A percentile compares a stretch with the other conserved stretches of the same genome.
phyloP scores from a whole-genome alignment of 2,888 invertebrate genomes.

The Pyrgus malvae region DNA sequence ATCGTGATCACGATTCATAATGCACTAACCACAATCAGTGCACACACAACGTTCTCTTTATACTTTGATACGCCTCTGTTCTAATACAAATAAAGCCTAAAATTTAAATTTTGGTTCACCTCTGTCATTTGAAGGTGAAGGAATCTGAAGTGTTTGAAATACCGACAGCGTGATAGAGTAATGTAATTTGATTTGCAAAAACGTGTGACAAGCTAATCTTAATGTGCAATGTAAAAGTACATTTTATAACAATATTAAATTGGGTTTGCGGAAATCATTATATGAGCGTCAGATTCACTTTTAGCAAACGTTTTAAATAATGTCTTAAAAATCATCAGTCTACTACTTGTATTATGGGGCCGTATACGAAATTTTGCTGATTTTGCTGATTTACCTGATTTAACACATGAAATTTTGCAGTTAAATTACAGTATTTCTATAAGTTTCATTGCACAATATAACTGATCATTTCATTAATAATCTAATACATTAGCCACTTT shows the following conservation, averaged over 20 bases:
- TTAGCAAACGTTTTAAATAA: background rate
- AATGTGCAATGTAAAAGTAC: background rate
- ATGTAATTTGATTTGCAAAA: constrained; percentile 18
- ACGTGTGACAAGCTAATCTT: constrained; percentile 2
- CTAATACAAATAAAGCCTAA: background rate
- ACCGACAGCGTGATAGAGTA: constrained; percentile 29
- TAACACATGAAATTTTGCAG: too few species aligned
- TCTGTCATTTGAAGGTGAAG: background rate
- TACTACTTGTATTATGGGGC: too few species aligned
- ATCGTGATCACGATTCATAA: constrained; percentile 27
- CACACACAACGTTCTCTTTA: constrained; percentile 2
- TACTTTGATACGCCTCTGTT: constrained; percentile 13
- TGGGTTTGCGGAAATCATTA: background rate
- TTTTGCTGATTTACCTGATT: too few species aligned
- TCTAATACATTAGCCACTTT: too few species aligned
- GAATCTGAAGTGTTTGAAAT: constrained; percentile 32
- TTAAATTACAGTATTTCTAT: too few species aligned
- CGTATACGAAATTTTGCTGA: too few species aligned
- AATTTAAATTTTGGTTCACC: background rate
- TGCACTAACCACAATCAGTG: constrained; percentile 25
- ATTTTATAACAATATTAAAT: background rate
- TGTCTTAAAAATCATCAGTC: too few species aligned
- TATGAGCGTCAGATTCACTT: background rate
- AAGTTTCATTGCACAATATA: too few species aligned
- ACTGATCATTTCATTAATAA: too few species aligned